Evolutionary conservation across 2,888 invertebrate genomes (phyloP).

Genomic region (Cacoxenus indagator): DNA sequence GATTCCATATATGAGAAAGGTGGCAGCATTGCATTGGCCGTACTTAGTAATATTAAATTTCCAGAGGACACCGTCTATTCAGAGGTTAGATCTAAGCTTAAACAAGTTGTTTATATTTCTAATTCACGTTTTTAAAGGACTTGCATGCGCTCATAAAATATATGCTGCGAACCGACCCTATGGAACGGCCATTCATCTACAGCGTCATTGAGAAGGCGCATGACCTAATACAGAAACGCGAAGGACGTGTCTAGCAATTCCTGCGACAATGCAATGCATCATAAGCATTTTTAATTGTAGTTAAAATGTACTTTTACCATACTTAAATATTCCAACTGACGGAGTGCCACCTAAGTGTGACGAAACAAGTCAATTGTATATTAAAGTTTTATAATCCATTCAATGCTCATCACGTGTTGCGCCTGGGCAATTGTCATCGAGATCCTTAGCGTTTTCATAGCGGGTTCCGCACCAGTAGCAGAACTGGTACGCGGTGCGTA

Average conservation of each 20-base stretch:
- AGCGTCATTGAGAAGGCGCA: conserved; percentile 77
- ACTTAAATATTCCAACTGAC: conserved; percentile 29
- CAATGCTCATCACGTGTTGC: conserved; percentile 76
- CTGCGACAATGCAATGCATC: conserved; percentile 27
- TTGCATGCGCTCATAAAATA: conserved; percentile 79
- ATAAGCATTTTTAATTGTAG: conserved; percentile 15
- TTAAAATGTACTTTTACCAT: neutral
- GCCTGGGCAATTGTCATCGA: conserved; percentile 78
- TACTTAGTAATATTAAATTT: conserved; percentile 80
- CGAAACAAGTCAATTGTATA: conserved; percentile 42
- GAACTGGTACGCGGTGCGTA: conserved; percentile 79
- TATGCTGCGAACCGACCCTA: conserved; percentile 81
- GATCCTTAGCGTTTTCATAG: conserved; percentile 76
- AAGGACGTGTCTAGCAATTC: conserved; percentile 73
- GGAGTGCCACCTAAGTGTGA: conserved; percentile 55
- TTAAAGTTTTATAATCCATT: conserved; percentile 42
- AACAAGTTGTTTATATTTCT: neutral
- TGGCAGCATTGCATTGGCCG: conserved; percentile 88
- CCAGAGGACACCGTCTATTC: conserved; percentile 78
- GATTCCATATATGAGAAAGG: conserved; percentile 87
- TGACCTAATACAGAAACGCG: conserved; percentile 74
- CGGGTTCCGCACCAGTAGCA: conserved; percentile 85
- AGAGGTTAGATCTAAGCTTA: too few species aligned
- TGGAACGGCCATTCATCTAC: conserved; percentile 83
- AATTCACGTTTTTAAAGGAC: conserved; percentile 70